Conservation (phyloP, 1,140 invertebrate genomes). For the Batillaria attramentaria region DNA sequence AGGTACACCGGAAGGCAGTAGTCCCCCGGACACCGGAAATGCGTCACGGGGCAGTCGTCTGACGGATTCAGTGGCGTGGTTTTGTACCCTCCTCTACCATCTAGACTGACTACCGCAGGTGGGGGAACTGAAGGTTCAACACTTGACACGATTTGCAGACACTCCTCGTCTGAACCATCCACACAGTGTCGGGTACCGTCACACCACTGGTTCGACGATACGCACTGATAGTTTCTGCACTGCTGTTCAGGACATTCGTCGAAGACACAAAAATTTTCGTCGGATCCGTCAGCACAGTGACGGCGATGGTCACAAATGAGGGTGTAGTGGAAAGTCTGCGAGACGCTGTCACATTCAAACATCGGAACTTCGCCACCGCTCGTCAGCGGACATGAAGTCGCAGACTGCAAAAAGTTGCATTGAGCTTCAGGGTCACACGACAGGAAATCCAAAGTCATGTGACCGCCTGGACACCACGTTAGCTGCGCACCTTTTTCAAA, state of each 20-base stretch:
- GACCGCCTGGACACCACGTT: too few species aligned
- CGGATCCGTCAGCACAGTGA: background rate
- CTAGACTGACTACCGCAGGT: slow-evolving; percentile 7
- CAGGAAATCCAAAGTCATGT: too few species aligned
- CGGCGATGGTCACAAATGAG: background rate
- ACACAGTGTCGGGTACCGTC: slow-evolving; percentile 25
- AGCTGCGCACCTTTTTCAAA: too few species aligned
- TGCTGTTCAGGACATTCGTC: background rate
- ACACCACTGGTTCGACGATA: background rate
- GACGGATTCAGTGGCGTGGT: too few species aligned
- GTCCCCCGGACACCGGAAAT: slow-evolving; percentile 1
- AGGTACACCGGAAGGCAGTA: slow-evolving; percentile 21
- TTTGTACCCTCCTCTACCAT: slow-evolving; percentile 4
- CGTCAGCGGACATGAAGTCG: too few species aligned
- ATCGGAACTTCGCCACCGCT: too few species aligned
- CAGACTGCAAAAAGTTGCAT: too few species aligned
- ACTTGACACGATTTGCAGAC: too few species aligned
- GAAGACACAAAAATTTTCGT: background rate
- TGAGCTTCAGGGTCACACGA: too few species aligned
- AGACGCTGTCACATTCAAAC: background rate
- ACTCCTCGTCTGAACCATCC: too few species aligned
- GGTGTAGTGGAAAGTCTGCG: background rate
- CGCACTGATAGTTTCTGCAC: background rate
- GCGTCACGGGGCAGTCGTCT: background rate
- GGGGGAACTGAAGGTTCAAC: too few species aligned